phyloP scores from a whole-genome alignment of 2,888 invertebrate genomes.

The Argyresthia goedartella region DNA sequence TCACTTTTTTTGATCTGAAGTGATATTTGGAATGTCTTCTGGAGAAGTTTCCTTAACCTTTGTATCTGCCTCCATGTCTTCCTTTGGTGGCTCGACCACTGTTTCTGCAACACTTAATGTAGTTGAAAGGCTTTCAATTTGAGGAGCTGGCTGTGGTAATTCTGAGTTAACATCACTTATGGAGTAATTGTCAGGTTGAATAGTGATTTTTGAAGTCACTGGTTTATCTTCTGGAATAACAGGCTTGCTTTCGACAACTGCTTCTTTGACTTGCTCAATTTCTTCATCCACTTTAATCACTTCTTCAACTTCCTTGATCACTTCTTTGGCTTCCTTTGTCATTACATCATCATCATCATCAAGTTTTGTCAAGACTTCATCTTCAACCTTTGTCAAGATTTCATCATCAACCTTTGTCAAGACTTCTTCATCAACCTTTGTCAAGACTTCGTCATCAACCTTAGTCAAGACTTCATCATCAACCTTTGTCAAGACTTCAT shows the following conservation, averaged over 20 bases:
- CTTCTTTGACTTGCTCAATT: slow-evolving; percentile 8
- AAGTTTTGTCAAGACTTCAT: no score
- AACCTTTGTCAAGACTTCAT: no score
- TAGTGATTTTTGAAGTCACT: slow-evolving; percentile 17
- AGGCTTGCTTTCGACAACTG: no score
- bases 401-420: no score
- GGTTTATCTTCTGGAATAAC: slow-evolving; percentile 12
- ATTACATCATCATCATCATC: no score
- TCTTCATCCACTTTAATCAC: slow-evolving; percentile 11
- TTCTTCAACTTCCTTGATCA: slow-evolving; percentile 7
- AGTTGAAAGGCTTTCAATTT: slow-evolving; percentile 12
- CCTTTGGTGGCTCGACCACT: slow-evolving; percentile 7
- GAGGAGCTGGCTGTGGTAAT: slow-evolving; percentile 29
- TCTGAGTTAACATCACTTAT: slow-evolving; percentile 57
- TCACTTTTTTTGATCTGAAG: no score
- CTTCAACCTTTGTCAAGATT: no score
- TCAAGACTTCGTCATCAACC: no score
- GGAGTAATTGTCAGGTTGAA: slow-evolving; percentile 48
- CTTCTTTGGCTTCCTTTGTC: slow-evolving; percentile 8
- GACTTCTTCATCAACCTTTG: no score
- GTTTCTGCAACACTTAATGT: slow-evolving; percentile 11
- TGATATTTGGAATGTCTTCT: background rate
- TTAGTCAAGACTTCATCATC: no score
- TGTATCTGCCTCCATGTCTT: slow-evolving; percentile 4
- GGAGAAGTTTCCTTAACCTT: background rate